Evolutionary conservation across 2,888 invertebrate genomes (phyloP).

Genomic region (Catocala nupta): DNA sequence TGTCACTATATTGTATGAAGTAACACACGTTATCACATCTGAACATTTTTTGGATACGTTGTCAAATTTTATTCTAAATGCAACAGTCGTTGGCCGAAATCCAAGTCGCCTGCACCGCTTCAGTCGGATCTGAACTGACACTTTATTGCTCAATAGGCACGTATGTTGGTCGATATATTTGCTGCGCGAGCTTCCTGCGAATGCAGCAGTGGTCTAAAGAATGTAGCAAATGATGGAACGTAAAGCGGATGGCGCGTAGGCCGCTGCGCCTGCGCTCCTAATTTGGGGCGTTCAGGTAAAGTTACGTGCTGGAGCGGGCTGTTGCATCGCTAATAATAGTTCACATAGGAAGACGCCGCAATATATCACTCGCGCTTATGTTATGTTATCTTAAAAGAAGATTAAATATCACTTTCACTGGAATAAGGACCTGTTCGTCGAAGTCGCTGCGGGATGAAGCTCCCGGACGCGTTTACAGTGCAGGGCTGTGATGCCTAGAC

Average conservation of each 20-base stretch:
- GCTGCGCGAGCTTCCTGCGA: slow-evolving; percentile 71
- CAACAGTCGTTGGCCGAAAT: slow-evolving; percentile 76
- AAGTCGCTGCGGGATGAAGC: slow-evolving; percentile 84
- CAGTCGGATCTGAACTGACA: slow-evolving; percentile 77
- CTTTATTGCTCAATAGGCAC: slow-evolving; percentile 76
- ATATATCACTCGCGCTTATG: slow-evolving; percentile 76
- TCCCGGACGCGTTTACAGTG: slow-evolving; percentile 85
- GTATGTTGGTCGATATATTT: slow-evolving; percentile 67
- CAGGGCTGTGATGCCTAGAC: slow-evolving; percentile 83
- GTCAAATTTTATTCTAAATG: slow-evolving; percentile 77
- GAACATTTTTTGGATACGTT: slow-evolving; percentile 65
- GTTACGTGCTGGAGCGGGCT: slow-evolving; percentile 82
- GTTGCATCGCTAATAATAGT: slow-evolving; percentile 83
- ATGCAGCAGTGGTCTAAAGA: slow-evolving; percentile 67
- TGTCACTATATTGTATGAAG: slow-evolving; percentile 40
- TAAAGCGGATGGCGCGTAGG: slow-evolving; percentile 75
- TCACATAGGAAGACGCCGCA: slow-evolving; percentile 74
- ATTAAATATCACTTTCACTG: slow-evolving; percentile 78
- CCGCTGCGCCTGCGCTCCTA: slow-evolving; percentile 83
- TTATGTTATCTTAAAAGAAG: slow-evolving; percentile 54
- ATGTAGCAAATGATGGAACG: slow-evolving; percentile 63
- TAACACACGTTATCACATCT: slow-evolving; percentile 53
- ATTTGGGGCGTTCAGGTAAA: slow-evolving; percentile 87
- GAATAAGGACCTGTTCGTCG: slow-evolving; percentile 86
- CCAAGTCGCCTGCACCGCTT: slow-evolving; percentile 83